Evolutionary conservation across 2,113 vertebrate genomes (phyloP), one percentile per base, ranked within the genome.

Genomic region (Ellobius talpinus): DNA sequence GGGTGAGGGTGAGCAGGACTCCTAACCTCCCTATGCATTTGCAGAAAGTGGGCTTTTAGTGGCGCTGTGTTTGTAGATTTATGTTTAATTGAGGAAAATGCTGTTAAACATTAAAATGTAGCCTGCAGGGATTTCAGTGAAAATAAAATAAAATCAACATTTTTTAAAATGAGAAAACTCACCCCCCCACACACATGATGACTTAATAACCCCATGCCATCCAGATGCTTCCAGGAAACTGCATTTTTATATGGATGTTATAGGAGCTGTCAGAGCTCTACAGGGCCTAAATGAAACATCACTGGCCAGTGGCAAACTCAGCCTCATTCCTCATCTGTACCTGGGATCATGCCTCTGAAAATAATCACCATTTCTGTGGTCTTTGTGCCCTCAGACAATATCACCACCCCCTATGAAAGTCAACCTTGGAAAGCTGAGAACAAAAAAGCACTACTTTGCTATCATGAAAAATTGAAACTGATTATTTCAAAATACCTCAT

Each of bases 401-500:
- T 73, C 29, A 21, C 47, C 81, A 26, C 21, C 33, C 33, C 16
- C 29, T 31, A 42, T 90, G 77, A 92, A 95, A 95, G 72, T 77
- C 36, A 96, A 26, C 39, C 73, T 39, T 81, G 88, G 88, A 88
- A 93, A 96, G 78, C 66, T 47, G 52, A 91, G 91, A 95, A 87
- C n/a, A 92, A 93, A 87, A 55, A 96, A 97, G 68, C 42, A 12
- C 82, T 58, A 24, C 82, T 96, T 95, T 66, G 78, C 87, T 93
- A 12, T 96, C 84, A 85, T 85, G 78, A 96, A 97, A 97, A 95
- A 94, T 96, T 92, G 96, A 96, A 98, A 87, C 82, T 79, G 93
- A 96, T 97, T 91, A 95, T 96, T 97, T 97, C 87, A 87, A 97
- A 96, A 91, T 85, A 94, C 66, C 91, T 89, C 94, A 89, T 97